Base-by-base conservation (phyloP, 92 coral and sea anemone species). In the Epizoanthus fatuus region DNA sequence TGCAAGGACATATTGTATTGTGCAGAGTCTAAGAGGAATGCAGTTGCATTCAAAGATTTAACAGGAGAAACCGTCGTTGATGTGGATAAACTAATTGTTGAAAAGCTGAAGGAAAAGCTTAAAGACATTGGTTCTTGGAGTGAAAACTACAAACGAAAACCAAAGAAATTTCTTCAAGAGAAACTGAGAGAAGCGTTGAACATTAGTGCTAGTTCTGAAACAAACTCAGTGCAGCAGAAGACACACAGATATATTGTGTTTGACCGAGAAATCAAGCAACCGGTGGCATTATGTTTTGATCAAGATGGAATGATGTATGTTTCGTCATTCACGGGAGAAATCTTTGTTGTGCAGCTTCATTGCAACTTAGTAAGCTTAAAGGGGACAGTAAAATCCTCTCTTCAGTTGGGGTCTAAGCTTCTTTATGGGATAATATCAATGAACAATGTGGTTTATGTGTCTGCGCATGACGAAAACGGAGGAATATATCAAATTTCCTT, bases 381-480 rank as follows among this genome's bases (percentile, higher is more conserved):
- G 74, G 84, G 87, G 14, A 81, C 91, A 49, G 84, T 74, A 35
- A 65, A 2, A 4, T 60, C 91, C 65, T 88, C 87, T 72, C 79
- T 88, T 81, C 91, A 88, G 83, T 60, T 88, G 2, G 15, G 45
- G 10, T 88, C 82, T 74, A 68, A 66, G 32, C 86, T 87, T 65
- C 77, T 87, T 39, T 81, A 72, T 81, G 87, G 91, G 38, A 81
- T 87, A 71, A 74, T 80, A 13, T 87, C 75, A 56, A 39, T 87
- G 42, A 81, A 72, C 54, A 90, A 75, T 47, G 75, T 58, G 7
- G 90, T 91, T 4, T 89, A 86, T 77, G 94, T 91, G 69, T 91
- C 94, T 75, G 94, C 91, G 63, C 94, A 91, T 54, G 86, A 91
- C 13, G 91, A 91, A 3, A 42, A 75, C 35, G 91, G 94, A 67